Percentiles rank a stretch among this genome's conserved stretches.
Conservation (phyloP, 2,113 vertebrate genomes). For the Pterocles orientalis region DNA sequence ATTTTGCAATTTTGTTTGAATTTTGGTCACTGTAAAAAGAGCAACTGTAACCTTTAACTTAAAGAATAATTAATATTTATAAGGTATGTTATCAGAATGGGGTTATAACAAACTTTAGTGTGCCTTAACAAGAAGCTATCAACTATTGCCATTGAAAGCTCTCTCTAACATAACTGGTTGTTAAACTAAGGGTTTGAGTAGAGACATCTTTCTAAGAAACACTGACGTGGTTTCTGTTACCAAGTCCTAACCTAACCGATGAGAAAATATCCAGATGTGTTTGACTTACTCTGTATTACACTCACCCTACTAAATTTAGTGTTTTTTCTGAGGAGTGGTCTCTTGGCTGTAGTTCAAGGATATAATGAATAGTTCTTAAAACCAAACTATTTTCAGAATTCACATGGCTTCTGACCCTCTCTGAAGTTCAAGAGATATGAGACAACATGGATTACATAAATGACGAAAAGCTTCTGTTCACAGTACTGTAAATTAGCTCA, state of each 20-base stretch:
- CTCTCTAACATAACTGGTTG: not conserved
- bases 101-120: not conserved
- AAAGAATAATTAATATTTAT: not conserved
- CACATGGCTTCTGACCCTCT: not conserved
- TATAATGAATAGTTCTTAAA: slow-evolving; percentile 6
- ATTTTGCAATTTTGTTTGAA: not conserved
- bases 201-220: not conserved
- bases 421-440: not conserved
- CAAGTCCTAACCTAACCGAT: not conserved
- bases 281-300: slow-evolving; percentile 23
- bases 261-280: not conserved
- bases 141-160: not conserved
- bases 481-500: not conserved
- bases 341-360: slow-evolving; percentile 19
- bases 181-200: not conserved
- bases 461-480: not conserved
- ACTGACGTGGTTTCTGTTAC: not conserved
- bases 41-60: not conserved
- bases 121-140: not conserved
- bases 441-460: not conserved
- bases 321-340: slow-evolving; percentile 19
- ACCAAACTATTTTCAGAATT: slow-evolving; percentile 18
- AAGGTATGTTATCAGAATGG: not conserved
- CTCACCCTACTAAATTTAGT: slow-evolving; percentile 14
- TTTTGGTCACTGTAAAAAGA: not conserved